phyloP scores from a whole-genome alignment of 2,113 vertebrate species.

The Poeciliopsis prolifica region DNA sequence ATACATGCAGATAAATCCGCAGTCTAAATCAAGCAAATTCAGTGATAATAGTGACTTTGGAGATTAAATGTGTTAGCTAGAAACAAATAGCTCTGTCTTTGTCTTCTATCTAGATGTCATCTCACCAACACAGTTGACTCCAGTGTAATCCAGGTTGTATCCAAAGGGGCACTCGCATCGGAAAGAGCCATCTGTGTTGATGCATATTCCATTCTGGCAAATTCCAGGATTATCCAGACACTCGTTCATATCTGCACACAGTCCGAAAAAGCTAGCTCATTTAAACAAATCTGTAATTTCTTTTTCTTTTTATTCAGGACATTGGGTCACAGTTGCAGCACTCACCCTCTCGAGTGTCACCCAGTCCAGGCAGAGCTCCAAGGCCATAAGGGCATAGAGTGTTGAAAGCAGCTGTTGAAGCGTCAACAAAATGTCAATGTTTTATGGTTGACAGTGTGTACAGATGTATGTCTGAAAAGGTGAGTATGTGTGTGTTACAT shows the following conservation, averaged over 20 bases:
- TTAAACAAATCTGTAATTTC: neutral
- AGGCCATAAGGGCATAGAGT: constrained; percentile 90
- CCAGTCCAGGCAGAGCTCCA: constrained; percentile 84
- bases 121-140: constrained; percentile 91
- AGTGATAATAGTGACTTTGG: neutral
- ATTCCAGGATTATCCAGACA: constrained; percentile 88
- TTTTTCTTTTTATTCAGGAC: neutral
- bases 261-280: neutral
- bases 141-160: constrained; percentile 91
- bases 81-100: neutral
- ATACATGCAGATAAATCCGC: neutral
- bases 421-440: constrained; percentile 12
- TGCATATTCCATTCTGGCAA: constrained; percentile 88
- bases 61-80: neutral
- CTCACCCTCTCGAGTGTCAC: constrained; percentile 87
- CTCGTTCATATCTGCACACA: constrained; percentile 86
- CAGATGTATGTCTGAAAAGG: neutral
- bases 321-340: neutral
- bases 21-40: neutral
- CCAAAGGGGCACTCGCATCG: constrained; percentile 95
- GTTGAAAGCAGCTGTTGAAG: constrained; percentile 79
- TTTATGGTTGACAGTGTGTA: constrained; percentile 4
- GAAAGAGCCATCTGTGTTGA: constrained; percentile 95
- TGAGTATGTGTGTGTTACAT: constrained; percentile 37
- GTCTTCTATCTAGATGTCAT: constrained; percentile 1